Conservation (phyloP, 2,113 vertebrate species). For the Thalassoma bifasciatum region DNA sequence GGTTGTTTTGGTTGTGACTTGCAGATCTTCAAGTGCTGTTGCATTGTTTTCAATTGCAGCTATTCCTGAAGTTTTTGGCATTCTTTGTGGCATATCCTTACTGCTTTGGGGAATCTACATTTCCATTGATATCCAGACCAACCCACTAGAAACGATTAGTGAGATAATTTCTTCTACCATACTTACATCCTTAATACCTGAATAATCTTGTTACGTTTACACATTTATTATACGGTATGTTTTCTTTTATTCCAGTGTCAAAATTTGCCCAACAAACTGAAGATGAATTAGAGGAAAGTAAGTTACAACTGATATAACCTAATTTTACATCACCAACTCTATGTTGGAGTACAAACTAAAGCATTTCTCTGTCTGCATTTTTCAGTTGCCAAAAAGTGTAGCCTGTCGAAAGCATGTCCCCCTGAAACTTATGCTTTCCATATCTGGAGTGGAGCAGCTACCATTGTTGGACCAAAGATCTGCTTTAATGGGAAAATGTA, state of each 20-base stretch:
- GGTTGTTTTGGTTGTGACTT: not conserved
- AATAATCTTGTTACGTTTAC: not conserved
- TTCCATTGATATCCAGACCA: constrained; percentile 7
- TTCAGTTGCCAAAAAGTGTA: constrained; percentile 77
- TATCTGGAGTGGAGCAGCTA: constrained; percentile 86
- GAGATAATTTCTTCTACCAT: constrained; percentile 39
- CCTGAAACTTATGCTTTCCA: constrained; percentile 81
- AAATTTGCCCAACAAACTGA: too few relatives aligned
- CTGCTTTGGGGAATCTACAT: constrained; percentile 46
- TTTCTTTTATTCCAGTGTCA: constrained; percentile 19
- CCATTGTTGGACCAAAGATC: constrained; percentile 88
- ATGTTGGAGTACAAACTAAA: not conserved
- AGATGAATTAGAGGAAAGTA: too few relatives aligned
- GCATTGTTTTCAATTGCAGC: constrained; percentile 44
- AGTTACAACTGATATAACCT: not conserved
- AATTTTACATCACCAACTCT: not conserved
- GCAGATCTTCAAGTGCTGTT: not conserved
- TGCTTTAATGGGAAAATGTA: constrained; percentile 87
- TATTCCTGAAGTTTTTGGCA: not conserved
- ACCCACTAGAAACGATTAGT: constrained; percentile 36
- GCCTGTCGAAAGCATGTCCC: constrained; percentile 77
- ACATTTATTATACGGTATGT: not conserved
- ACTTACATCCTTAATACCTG: not conserved
- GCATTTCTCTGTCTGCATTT: not conserved
- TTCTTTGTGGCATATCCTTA: constrained; percentile 38